Evolutionary conservation across 2,797 vertebrate genomes (phyloP).

Genomic region (Sebastes reedi): DNA sequence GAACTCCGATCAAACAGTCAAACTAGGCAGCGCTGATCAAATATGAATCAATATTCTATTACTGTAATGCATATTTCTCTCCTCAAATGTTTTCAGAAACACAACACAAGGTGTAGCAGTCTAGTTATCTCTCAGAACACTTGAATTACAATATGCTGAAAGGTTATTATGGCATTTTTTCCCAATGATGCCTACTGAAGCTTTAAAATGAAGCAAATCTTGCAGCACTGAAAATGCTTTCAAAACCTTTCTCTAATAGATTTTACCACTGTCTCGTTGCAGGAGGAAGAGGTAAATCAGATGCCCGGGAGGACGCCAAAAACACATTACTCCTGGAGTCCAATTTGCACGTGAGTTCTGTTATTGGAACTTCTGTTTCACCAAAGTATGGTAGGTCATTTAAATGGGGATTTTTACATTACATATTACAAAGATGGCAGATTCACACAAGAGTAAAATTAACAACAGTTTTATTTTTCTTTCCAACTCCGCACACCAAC

Average conservation of each 20-base stretch:
- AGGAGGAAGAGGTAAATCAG: conserved; percentile 41
- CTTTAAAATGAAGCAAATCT: not conserved
- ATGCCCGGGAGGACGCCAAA: not conserved
- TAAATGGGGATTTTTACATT: not conserved
- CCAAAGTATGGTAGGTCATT: not conserved
- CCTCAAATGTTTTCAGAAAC: too few relatives aligned
- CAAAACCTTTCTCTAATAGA: not conserved
- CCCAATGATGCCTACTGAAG: too few relatives aligned
- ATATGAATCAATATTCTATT: too few relatives aligned
- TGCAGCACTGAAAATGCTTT: not conserved
- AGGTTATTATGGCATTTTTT: too few relatives aligned
- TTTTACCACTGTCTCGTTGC: conserved; percentile 27
- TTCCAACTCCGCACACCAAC: not conserved
- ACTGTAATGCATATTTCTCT: too few relatives aligned
- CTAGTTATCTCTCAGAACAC: too few relatives aligned
- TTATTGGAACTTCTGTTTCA: conserved; percentile 2
- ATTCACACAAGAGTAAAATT: not conserved
- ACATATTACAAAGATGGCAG: not conserved
- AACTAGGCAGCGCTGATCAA: too few relatives aligned
- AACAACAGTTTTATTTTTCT: not conserved
- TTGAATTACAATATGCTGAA: too few relatives aligned
- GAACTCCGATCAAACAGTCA: too few relatives aligned
- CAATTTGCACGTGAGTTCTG: conserved; percentile 21
- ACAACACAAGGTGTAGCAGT: too few relatives aligned
- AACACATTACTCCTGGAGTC: conserved; percentile 10